These are phyloP conservation scores for Helicolenus hilgendorfi DNA, from an alignment of 2,797 vertebrate species.

Conservation along the genomic window DNA sequence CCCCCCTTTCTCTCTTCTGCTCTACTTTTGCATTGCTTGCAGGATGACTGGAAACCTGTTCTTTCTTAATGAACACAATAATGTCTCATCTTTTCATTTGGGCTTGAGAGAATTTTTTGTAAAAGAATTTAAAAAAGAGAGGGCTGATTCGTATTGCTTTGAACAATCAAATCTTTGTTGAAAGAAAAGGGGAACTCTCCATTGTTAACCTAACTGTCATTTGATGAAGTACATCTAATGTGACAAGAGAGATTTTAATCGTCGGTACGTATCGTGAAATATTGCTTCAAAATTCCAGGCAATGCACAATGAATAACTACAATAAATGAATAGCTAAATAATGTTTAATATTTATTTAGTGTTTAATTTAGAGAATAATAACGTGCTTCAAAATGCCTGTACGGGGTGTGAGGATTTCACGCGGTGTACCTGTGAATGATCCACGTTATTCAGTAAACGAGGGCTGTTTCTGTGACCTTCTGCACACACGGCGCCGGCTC, in stretches of 20 bases:
- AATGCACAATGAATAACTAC: neutral
- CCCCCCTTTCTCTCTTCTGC: constrained; percentile 38
- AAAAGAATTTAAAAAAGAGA: neutral
- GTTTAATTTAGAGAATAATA: neutral
- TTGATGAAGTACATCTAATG: neutral
- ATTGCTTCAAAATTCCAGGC: neutral
- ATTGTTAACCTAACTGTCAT: neutral
- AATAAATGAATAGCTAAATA: neutral
- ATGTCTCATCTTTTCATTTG: constrained; percentile 30
- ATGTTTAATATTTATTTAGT: neutral
- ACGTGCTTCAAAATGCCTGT: neutral
- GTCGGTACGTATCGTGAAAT: neutral
- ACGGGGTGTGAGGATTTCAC: constrained; percentile 66
- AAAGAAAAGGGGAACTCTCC: constrained; percentile 15
- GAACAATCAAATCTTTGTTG: constrained; percentile 11
- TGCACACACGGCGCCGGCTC: constrained; percentile 74
- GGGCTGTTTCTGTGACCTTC: constrained; percentile 88
- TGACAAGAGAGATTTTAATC: neutral
- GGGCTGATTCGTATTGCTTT: neutral
- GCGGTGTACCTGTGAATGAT: constrained; percentile 78
- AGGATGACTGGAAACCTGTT: constrained; percentile 59
- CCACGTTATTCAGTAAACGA: constrained; percentile 86
- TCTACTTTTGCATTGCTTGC: constrained; percentile 62
- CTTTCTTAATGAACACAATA: constrained; percentile 33
- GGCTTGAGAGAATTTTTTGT: neutral